phyloP scores from a whole-genome alignment of 64 coral and sea anemone genomes.

The Cladopsammia gracilis region DNA sequence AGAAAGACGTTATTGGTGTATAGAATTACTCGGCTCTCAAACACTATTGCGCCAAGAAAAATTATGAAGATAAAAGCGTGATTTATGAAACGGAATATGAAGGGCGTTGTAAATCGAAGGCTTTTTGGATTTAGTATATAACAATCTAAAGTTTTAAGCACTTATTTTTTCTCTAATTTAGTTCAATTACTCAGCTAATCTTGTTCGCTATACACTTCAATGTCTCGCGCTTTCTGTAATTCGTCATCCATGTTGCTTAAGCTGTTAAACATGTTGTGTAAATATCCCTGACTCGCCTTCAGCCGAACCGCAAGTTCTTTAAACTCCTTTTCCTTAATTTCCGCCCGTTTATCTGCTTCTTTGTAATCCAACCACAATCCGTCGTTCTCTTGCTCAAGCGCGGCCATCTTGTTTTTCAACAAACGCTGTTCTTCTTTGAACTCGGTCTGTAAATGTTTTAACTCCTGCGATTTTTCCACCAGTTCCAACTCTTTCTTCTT shows the following conservation, averaged over 20 bases:
- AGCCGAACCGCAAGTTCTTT: conserved; percentile 77
- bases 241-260: conserved; percentile 90
- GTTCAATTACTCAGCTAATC: background rate
- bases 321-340: conserved; percentile 78
- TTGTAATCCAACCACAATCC: conserved; percentile 82
- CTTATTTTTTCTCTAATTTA: background rate
- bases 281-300: conserved; percentile 71
- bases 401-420: conserved; percentile 75
- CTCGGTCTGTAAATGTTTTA: conserved; percentile 67
- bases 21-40: too few relatives aligned
- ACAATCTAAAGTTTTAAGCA: background rate
- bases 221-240: conserved; percentile 80
- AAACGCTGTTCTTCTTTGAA: conserved; percentile 47
- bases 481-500: conserved; percentile 87
- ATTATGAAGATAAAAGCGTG: too few relatives aligned
- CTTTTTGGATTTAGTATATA: too few relatives aligned
- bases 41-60: too few relatives aligned
- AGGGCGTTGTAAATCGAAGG: too few relatives aligned
- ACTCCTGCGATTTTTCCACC: conserved; percentile 51
- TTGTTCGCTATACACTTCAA: conserved; percentile 2
- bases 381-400: conserved; percentile 67
- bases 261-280: conserved; percentile 79
- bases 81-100: too few relatives aligned
- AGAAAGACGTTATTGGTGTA: too few relatives aligned
- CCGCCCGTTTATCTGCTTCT: conserved; percentile 79